Evolutionary conservation across 2,113 vertebrate genomes (phyloP), one percentile per base, ranked within the genome.

Genomic region (Athene noctua): DNA sequence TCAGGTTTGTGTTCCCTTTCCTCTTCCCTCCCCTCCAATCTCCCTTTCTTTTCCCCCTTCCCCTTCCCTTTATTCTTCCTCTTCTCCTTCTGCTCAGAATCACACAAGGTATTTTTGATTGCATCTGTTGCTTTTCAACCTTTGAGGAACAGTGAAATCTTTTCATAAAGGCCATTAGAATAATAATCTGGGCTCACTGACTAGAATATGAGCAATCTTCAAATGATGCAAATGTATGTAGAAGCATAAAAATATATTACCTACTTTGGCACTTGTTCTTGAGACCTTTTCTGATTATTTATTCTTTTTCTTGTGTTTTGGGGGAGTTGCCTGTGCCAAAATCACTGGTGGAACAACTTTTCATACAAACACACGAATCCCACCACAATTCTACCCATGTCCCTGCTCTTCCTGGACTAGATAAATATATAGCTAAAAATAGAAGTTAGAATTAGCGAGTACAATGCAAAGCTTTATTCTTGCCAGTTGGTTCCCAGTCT

Each of bases 21-120:
- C 8, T 21, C 13, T 10, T 12, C 9, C 30, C 5, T 7, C 6
- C 2, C 2, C 57, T 51, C 2, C 1, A 7, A 5, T 26, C 52
- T 10, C 20, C 1, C 5, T 71, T 57, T 23, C 6, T 2, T 6
- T 51, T 82, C 13, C 15, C 13, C 46, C 46, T 47, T 47, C 46
- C 34, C 22, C 13, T 68, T 42, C 4, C 6, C 5, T 14, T 34
- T 15, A 2, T 6, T 3, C 6, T 40, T 8, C 12, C 4, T 19
- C 5, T 51, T 36, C 27, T 9, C 1, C 7, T 68, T 42, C 26
- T 22, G 10, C 40, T 59, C 8, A 3, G 21, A 57, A 47, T 12
- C 12, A 42, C 5, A 7, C 3, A 44, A 15, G 32, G 9, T 34
- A 32, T 27, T 73, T 91, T 63, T 79, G 2, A 51, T 29, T 66